These are phyloP conservation scores for Pagrus major DNA, from an alignment of 2,113 vertebrate species.

Conservation along the genomic window DNA sequence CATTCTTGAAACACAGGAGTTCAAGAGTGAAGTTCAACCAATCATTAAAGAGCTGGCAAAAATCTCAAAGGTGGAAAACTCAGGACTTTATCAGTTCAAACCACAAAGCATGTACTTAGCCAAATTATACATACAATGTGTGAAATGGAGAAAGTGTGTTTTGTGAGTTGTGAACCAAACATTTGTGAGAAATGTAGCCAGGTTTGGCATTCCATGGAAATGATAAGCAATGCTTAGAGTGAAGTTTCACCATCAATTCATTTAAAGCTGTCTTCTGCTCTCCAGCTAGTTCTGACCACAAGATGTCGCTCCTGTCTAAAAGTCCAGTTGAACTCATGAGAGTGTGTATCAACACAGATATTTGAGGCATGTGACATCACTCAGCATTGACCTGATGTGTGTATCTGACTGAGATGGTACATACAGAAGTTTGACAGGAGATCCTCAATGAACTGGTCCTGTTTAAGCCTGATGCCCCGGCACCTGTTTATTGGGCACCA, in stretches of 20 bases:
- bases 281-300: slow-evolving; percentile 52
- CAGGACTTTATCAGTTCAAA: no score
- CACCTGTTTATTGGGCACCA: neutral
- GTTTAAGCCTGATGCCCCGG: neutral
- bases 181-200: no score
- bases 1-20: no score
- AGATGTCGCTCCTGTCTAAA: slow-evolving; percentile 63
- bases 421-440: neutral
- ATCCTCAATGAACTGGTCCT: neutral
- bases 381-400: neutral
- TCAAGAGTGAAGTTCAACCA: no score
- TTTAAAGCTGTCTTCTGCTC: neutral
- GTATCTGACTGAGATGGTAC: neutral
- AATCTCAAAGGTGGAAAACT: no score
- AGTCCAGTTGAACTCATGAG: neutral
- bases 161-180: no score
- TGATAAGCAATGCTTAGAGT: no score
- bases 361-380: neutral
- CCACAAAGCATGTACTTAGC: no score
- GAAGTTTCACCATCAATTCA: neutral
- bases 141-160: no score
- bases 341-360: neutral
- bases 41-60: no score
- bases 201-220: no score
- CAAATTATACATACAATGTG: no score